A percentile compares a stretch with the other conserved stretches of the same genome.
Conservation (phyloP, 2,113 vertebrate species). For the Rhinopomastus cyanomelas region DNA sequence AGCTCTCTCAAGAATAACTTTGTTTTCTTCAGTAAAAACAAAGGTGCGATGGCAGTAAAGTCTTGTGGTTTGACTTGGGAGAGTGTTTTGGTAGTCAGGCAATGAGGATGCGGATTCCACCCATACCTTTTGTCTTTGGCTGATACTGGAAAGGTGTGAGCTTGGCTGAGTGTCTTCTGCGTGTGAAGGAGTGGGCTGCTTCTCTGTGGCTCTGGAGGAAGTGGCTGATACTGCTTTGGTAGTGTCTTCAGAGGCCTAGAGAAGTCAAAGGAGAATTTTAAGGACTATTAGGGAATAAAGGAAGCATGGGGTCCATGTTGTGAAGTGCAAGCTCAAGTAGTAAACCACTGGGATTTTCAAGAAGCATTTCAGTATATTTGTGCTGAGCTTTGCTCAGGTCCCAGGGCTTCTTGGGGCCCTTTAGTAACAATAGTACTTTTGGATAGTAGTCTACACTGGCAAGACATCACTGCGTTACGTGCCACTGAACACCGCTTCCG, state of each 20-base stretch:
- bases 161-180: not conserved
- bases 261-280: slow-evolving; percentile 19
- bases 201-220: slow-evolving; percentile 28
- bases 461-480: not conserved
- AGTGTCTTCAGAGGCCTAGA: slow-evolving; percentile 60
- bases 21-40: not conserved
- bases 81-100: not conserved
- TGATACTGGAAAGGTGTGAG: slow-evolving; percentile 8
- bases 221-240: slow-evolving; percentile 39
- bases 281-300: not conserved
- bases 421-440: not conserved
- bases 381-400: not conserved
- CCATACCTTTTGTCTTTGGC: slow-evolving; percentile 34
- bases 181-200: not conserved
- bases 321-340: not conserved
- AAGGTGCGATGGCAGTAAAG: not conserved
- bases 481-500: not conserved
- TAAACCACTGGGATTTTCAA: not conserved
- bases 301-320: not conserved
- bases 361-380: not conserved
- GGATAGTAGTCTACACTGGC: not conserved
- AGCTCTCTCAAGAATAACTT: slow-evolving; percentile 33
- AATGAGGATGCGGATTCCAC: not conserved
- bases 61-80: not conserved
- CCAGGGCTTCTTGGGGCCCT: not conserved